Evolutionary conservation across 2,797 vertebrate species (phyloP), one percentile per base, ranked within the genome.

Genomic region (Pachyuromys duprasi): DNA sequence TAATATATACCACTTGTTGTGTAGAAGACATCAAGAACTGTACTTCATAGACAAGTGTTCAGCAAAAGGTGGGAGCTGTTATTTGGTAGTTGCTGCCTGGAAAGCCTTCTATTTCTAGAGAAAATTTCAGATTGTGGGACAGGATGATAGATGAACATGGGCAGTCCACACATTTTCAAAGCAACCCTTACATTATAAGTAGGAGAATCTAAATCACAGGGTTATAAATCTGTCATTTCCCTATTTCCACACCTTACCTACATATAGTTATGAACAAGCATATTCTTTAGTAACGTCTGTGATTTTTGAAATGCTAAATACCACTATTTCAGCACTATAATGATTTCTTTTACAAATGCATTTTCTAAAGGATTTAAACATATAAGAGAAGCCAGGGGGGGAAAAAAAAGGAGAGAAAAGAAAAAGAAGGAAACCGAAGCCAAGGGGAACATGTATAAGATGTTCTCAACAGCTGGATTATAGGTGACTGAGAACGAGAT

Each of bases 81-180:
- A 81, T 63, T 94, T 72, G 15, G 5, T 75, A 62, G 22, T 49
- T 89, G 28, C 91, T 87, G 7, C 8, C 60, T 42, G 76, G 57
- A 82, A 89, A 94, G 6, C 26, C 83, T 95, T 94, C 24, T 31
- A 33, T 69, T 91, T 55, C 45, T 65, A 89, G 90, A 94, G 45
- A 75, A 95, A 84, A 57, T 87, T 70, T 91, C 28, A 75, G 53
- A 28, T 72, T 70, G 28, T 84, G 28, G 90, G 86, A 78, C 7
- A 80, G 55, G 17, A 63, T 69, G 42, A 33, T 3, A 49, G 14
- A 20, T 49, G 28, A 81, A 5, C 39, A 74, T 24, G 4, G 31
- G 33, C 63, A 81, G 84, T 7, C 24, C 75, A 14, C 22, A 12
- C 33, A 67, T 53, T 93, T 89, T 89, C 17, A 18, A 55, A 86